Conservation (phyloP, 1,140 invertebrate genomes). For the Cyphomyrmex costatus region DNA sequence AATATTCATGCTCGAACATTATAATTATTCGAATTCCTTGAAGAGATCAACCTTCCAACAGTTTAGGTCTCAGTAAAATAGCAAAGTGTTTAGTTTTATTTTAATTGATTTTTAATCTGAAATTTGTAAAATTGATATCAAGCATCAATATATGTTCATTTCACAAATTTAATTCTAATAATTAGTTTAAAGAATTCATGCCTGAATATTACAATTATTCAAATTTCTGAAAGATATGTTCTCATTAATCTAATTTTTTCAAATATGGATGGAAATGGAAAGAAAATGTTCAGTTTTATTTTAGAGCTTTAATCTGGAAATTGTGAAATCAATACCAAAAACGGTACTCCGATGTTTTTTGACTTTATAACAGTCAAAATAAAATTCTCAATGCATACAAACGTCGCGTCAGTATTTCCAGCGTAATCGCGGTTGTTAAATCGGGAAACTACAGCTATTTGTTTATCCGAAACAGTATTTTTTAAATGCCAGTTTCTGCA, state of each 20-base stretch:
- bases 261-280: background rate
- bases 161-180: background rate
- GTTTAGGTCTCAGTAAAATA: no score
- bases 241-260: no score
- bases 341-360: background rate
- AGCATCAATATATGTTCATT: background rate
- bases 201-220: background rate
- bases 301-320: background rate
- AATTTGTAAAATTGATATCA: background rate
- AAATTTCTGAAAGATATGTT: background rate
- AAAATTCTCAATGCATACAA: background rate
- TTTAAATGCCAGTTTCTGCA: background rate
- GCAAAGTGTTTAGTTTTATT: background rate
- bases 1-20: background rate
- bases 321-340: background rate
- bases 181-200: background rate
- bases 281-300: background rate
- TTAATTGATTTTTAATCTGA: background rate
- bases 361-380: background rate
- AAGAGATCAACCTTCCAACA: background rate
- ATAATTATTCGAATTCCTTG: background rate
- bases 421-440: slow-evolving; percentile 2
- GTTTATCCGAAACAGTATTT: background rate
- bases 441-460: background rate
- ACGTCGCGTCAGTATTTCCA: background rate